Evolutionary conservation across 1,140 invertebrate genomes (phyloP).

Genomic region (Samia ricini): DNA sequence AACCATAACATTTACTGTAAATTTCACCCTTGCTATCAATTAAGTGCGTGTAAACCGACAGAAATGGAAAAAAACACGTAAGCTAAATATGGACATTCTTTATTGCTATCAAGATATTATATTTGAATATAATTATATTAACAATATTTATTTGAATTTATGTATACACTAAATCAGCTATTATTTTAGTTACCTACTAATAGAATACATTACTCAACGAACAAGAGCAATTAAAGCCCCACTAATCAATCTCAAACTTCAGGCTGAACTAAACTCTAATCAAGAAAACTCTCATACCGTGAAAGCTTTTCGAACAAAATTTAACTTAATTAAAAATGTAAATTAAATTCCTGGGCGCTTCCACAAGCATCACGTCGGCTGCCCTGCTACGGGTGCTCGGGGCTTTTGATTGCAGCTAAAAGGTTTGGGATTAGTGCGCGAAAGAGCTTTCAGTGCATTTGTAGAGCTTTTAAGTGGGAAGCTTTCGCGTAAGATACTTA

Average conservation of each 20-base stretch:
- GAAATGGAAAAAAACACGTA: conserved; percentile 28
- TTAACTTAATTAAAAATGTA: conserved; percentile 78
- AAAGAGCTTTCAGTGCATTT: conserved; percentile 78
- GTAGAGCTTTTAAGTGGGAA: conserved; percentile 78
- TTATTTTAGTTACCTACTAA: conserved; percentile 37
- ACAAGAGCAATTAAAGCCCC: conserved; percentile 76
- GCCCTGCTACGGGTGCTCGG: conserved; percentile 52
- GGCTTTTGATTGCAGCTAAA: conserved; percentile 78
- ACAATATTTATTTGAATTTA: not conserved
- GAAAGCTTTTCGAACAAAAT: conserved; percentile 77
- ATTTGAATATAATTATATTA: too few species aligned
- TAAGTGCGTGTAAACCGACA: conserved; percentile 42
- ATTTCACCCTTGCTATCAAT: conserved; percentile 62
- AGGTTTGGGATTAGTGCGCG: conserved; percentile 78
- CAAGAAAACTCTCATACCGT: conserved; percentile 77
- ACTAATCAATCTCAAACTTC: conserved; percentile 78
- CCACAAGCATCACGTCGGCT: conserved; percentile 71
- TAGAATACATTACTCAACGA: conserved; percentile 76
- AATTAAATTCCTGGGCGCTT: conserved; percentile 77
- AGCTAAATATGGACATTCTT: conserved; percentile 30
- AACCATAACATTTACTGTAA: conserved; percentile 58
- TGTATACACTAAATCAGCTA: not conserved
- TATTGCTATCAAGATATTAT: not conserved
- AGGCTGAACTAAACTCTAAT: conserved; percentile 75
- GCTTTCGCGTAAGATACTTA: conserved; percentile 77